A percentile compares a stretch with the other conserved stretches of the same genome.
Conservation (phyloP, 1,140 invertebrate genomes). For the Adelges cooleyi region DNA sequence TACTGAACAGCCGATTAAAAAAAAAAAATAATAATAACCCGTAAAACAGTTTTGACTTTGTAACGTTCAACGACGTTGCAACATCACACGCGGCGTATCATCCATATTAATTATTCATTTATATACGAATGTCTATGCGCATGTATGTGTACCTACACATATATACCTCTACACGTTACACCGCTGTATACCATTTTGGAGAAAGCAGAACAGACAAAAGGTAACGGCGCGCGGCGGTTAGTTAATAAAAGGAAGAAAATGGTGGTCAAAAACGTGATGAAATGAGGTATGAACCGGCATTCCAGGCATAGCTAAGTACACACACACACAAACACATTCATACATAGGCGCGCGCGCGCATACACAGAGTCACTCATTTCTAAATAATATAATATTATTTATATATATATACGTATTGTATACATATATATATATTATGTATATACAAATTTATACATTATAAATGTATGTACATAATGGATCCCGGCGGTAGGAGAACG, state of each 20-base stretch:
- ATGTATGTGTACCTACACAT: too few species aligned
- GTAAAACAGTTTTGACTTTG: neutral
- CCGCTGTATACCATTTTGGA: slow-evolving; percentile 12
- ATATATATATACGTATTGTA: too few species aligned
- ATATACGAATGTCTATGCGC: neutral
- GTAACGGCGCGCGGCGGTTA: slow-evolving; percentile 12
- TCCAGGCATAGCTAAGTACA: slow-evolving; percentile 15
- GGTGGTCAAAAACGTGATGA: slow-evolving; percentile 27
- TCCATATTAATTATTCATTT: slow-evolving; percentile 27
- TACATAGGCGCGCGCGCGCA: neutral
- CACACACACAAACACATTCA: neutral
- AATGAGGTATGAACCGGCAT: slow-evolving; percentile 25
- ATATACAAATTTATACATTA: slow-evolving; percentile 7
- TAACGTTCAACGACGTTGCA: neutral
- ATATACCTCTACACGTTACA: neutral
- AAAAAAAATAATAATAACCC: too few species aligned
- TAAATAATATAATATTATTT: too few species aligned
- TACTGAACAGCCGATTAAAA: too few species aligned
- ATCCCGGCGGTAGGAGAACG: neutral
- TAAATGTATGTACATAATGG: neutral
- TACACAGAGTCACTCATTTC: too few species aligned
- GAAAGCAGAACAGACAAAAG: slow-evolving; percentile 23
- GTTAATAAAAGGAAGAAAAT: slow-evolving; percentile 26
- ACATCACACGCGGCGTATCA: slow-evolving; percentile 1
- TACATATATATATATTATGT: slow-evolving; percentile 1